Evolutionary conservation across 2,797 vertebrate species (phyloP), one percentile per base, ranked within the genome.

Genomic region (Artibeus lituratus): DNA sequence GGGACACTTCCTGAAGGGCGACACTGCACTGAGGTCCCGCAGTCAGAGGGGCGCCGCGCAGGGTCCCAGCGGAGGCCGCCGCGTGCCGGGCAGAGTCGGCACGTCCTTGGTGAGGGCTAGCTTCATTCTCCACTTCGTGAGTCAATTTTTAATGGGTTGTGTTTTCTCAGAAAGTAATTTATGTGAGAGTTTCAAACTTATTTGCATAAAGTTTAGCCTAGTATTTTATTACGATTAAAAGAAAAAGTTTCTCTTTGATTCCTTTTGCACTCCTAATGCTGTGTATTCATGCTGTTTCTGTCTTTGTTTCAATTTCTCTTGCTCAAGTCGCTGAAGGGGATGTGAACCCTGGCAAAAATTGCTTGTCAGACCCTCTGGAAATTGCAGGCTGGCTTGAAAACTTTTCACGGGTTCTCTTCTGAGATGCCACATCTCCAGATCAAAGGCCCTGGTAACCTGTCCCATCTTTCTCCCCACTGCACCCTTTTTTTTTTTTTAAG

Each of bases 151-250:
- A n/a, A 76, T 69, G 77, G 84, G n/a, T 51, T 83, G 57, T 77
- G 35, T 77, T 91, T 94, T 88, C 92, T 88, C 12, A 44, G 65
- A 37, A 92, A 83, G 81, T 73, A 57, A 51, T 81, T 70, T 94
- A 70, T 94, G 39, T n/a, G 59, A 91, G 26, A 81, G 37, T 90
- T 82, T 90, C 24, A 18, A 82, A 32, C 47, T 62, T 86, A 65
- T 73, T 80, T 57, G 39, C 10, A 32, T 57, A 59, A 77, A 82
- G 70, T 86, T 65, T 72, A 85, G 37, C 67, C 16, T 5, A 74
- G 47, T 22, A 37, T 87, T 84, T 74, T 84, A 55, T 78, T 74
- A 78, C 49, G 70, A 87, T 72, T 70, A 57, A 89, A 78, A 93
- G 37, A 32, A 83, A 94, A 83, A 65, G 9, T 4, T 18, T 57